These are phyloP conservation scores for Baronia brevicornis DNA, from an alignment of 2,888 invertebrate species.

Conservation along the genomic window DNA sequence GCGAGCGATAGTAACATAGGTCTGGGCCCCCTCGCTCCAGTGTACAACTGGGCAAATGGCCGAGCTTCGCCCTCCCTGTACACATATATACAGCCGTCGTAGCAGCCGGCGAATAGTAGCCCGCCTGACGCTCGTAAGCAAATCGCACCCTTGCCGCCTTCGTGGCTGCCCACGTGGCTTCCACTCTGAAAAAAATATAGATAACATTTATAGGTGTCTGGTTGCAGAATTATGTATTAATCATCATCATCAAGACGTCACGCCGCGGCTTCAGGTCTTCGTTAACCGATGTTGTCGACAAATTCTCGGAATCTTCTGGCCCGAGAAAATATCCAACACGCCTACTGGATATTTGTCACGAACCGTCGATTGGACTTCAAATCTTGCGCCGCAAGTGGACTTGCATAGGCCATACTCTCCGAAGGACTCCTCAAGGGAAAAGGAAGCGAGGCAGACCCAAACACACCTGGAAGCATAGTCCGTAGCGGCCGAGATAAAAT, in stretches of 20 bases:
- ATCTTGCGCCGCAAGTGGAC: no score
- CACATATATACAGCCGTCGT: slow-evolving; percentile 86
- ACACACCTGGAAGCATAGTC: no score
- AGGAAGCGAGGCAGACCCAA: no score
- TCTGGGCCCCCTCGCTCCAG: slow-evolving; percentile 81
- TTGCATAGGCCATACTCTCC: no score
- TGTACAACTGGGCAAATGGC: slow-evolving; percentile 77
- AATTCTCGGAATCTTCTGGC: no score
- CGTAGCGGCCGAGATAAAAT: no score
- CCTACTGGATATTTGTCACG: no score
- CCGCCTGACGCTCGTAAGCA: slow-evolving; percentile 80
- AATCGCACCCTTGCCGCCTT: slow-evolving; percentile 82
- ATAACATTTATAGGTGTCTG: background rate
- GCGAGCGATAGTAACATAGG: slow-evolving; percentile 83
- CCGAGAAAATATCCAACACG: no score
- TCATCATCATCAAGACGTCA: background rate
- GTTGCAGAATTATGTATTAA: background rate
- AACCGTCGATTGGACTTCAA: no score
- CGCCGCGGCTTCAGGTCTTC: no score
- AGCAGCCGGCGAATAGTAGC: slow-evolving; percentile 82
- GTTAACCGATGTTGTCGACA: no score
- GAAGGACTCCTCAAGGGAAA: no score
- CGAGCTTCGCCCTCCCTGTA: slow-evolving; percentile 73
- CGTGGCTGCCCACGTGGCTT: slow-evolving; percentile 70
- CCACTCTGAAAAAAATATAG: slow-evolving; percentile 73